Conservation (phyloP, 2,113 vertebrate species). For the Etheostoma spectabile region DNA sequence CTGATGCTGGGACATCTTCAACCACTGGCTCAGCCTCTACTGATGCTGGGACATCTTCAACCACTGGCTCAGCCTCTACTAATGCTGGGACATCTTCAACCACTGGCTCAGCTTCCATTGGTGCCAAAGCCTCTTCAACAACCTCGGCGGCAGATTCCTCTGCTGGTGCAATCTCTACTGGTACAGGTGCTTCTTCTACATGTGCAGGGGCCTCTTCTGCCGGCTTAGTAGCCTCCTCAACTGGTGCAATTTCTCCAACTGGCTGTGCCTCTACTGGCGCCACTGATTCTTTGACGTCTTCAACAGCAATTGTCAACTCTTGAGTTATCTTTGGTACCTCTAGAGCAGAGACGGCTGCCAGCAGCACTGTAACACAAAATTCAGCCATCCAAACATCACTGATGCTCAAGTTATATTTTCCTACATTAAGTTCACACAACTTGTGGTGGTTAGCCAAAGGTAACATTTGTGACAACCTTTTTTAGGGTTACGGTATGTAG, state of each 20-base stretch:
- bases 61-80: not conserved
- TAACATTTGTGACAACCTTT: not conserved
- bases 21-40: not conserved
- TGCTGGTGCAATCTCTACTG: too few relatives aligned
- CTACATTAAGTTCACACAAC: constrained; percentile 18
- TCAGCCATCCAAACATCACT: constrained; percentile 73
- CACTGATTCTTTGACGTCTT: constrained; percentile 8
- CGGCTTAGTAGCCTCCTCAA: not conserved
- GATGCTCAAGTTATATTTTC: constrained; percentile 30
- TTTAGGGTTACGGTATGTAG: not conserved
- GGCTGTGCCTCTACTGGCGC: not conserved
- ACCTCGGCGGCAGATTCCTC: not conserved
- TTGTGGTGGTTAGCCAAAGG: not conserved
- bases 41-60: not conserved
- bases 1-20: not conserved
- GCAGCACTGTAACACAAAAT: constrained; percentile 82
- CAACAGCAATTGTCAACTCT: not conserved
- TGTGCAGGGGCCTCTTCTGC: constrained; percentile 19
- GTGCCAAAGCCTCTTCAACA: constrained; percentile 12
- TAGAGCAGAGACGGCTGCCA: constrained; percentile 66
- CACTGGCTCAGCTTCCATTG: not conserved
- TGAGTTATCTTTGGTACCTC: constrained; percentile 42
- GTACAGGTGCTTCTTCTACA: not conserved
- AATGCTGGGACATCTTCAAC: not conserved
- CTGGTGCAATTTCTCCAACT: constrained; percentile 3